Base-by-base conservation (phyloP, 2,797 vertebrate species). In the Notolepis coatsorum region DNA sequence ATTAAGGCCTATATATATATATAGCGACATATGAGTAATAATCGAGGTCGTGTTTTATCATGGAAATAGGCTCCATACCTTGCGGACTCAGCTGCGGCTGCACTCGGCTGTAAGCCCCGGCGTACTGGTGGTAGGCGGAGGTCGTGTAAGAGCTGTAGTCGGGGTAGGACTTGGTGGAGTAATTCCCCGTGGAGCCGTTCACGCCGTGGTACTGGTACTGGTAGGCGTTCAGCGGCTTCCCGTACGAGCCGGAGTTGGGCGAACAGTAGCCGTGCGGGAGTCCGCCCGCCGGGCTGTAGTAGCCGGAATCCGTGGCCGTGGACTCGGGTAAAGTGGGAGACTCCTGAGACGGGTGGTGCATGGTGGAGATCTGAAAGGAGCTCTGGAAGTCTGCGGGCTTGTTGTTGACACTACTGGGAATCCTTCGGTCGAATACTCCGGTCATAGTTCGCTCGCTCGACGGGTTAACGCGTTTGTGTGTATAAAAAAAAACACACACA, bases 321-420 rank as follows among this genome's bases (percentile, higher is more conserved):
- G 97, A 97, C 90, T 99, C 97, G 52, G 97, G 97, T 84, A 98
- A 90, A 87, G 97, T 99, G 56, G 97, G 97, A 72, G 97, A 98
- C 92, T 99, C 97, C 94, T 99, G 97, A 93, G 96, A 96, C 78
- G 97, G 97, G 64, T 98, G 97, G 81, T 97, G 96, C 96, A 96
- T 97, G 90, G 93, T 88, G 64, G 96, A 91, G 77, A 95, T 91
- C 87, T 95, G 96, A 68, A 98, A 98, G 37, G 96, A 93, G 89
- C 93, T 93, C 89, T 95, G 96, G 80, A 97, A 97, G 72, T 98
- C 97, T 85, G 93, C 80, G 68, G 96, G 85, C 90, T 98, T 95
- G 84, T 96, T n/a, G n/a, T n/a, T n/a, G n/a, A n/a, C n/a, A n/a
- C n/a, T 95, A 90, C 91, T 95, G 81, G 95, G 89, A 73, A 96